These are phyloP conservation scores for Chelidonichthys spinosus DNA, from an alignment of 2,797 vertebrate genomes.

Conservation along the genomic window DNA sequence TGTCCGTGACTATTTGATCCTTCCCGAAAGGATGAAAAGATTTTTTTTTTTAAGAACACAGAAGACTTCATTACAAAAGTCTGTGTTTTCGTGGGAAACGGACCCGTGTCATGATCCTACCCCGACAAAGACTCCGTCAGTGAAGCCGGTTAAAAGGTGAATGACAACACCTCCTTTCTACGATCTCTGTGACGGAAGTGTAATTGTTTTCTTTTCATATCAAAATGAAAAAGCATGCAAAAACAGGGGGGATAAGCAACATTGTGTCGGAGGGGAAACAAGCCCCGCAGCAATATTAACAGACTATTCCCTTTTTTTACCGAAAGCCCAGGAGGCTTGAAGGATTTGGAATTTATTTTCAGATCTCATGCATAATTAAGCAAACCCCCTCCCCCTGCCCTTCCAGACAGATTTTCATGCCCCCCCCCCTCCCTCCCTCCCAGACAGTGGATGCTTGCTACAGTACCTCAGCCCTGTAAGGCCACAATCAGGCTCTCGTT, in stretches of 20 bases:
- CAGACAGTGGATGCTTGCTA: conserved; percentile 59
- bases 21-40: conserved; percentile 45
- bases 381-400: conserved; percentile 45
- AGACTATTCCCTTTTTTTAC: conserved; percentile 63
- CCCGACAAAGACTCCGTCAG: conserved; percentile 14
- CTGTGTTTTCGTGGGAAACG: conserved; percentile 20
- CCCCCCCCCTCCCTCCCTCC: conserved; percentile 28
- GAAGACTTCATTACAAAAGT: conserved; percentile 26
- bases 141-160: conserved; percentile 17
- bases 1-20: conserved; percentile 49
- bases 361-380: conserved; percentile 82
- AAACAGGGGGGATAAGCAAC: neutral
- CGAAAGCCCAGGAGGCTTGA: conserved; percentile 64
- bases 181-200: conserved; percentile 23
- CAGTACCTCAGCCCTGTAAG: conserved; percentile 41
- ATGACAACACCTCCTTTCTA: conserved; percentile 12
- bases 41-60: conserved; percentile 3
- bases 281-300: conserved; percentile 57
- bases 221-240: conserved; percentile 30
- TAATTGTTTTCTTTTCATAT: conserved; percentile 41
- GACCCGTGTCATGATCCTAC: conserved; percentile 7
- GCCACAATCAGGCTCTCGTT: conserved; percentile 28
- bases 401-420: conserved; percentile 64
- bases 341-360: conserved; percentile 75
- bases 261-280: conserved; percentile 23